A percentile compares a stretch with the other conserved stretches of the same genome.
Evolutionary conservation across 2,888 invertebrate genomes (phyloP).

Genomic region (Hirtodrosophila confusa): DNA sequence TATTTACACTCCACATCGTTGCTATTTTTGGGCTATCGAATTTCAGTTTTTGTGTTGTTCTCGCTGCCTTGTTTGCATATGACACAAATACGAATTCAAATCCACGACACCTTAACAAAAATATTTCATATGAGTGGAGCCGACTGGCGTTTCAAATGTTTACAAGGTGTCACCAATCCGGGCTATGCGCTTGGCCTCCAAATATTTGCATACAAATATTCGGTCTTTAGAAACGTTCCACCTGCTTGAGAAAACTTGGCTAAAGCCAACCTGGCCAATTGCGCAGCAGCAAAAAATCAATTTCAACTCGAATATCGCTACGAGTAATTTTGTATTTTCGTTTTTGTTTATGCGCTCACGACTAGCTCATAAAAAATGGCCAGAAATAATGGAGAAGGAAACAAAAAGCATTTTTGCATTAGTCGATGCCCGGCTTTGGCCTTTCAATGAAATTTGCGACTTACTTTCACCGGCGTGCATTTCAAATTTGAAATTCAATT

Average conservation of each 20-base stretch:
- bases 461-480: slow-evolving; percentile 67
- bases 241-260: slow-evolving; percentile 34
- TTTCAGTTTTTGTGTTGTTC: slow-evolving; percentile 53
- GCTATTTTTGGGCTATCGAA: slow-evolving; percentile 55
- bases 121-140: slow-evolving; percentile 20
- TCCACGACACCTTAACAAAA: slow-evolving; percentile 3
- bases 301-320: slow-evolving; percentile 43
- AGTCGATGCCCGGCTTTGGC: slow-evolving; percentile 28
- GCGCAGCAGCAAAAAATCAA: slow-evolving; percentile 47
- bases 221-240: slow-evolving; percentile 54
- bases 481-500: slow-evolving; percentile 72
- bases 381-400: slow-evolving; percentile 15
- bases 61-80: slow-evolving; percentile 60
- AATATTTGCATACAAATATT: slow-evolving; percentile 67
- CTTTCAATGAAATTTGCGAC: slow-evolving; percentile 44
- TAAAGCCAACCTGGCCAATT: slow-evolving; percentile 33
- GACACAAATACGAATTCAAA: slow-evolving; percentile 56
- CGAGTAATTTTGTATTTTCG: slow-evolving; percentile 19
- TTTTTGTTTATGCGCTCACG: slow-evolving; percentile 61
- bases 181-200: slow-evolving; percentile 43
- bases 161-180: slow-evolving; percentile 64
- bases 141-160: slow-evolving; percentile 51
- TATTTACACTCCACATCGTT: slow-evolving; percentile 56
- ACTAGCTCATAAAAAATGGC: slow-evolving; percentile 51
- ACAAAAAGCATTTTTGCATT: slow-evolving; percentile 35